Percentiles rank a stretch among this genome's conserved stretches.
These are phyloP conservation scores for Labia minor DNA, from an alignment of 2,888 invertebrate species.

Conservation along the genomic window DNA sequence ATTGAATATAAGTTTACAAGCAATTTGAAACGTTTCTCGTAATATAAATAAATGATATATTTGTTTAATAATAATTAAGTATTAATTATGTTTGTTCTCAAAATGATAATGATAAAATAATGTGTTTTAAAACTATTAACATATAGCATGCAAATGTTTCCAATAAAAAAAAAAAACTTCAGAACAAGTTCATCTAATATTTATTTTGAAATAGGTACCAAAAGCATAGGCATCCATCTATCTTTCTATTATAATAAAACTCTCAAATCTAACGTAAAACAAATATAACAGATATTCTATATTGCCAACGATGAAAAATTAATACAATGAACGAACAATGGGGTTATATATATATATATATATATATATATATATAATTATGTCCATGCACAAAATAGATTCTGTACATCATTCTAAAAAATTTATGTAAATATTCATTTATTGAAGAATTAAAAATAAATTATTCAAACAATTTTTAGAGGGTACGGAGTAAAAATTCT, in stretches of 20 bases:
- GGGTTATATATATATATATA: too few relatives aligned
- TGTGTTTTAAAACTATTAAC: too few relatives aligned
- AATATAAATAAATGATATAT: too few relatives aligned
- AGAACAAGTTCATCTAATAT: neutral
- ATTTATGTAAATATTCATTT: neutral
- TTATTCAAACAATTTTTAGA: neutral
- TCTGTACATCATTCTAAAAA: constrained; percentile 1
- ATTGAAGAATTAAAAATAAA: neutral
- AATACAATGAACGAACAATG: neutral
- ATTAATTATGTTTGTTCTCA: neutral
- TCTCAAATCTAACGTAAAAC: neutral
- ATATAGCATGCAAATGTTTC: neutral
- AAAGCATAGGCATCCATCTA: neutral
- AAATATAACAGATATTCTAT: neutral
- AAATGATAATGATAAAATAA: too few relatives aligned
- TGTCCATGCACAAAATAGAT: constrained; percentile 13
- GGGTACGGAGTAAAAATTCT: neutral
- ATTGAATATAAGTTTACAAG: too few relatives aligned
- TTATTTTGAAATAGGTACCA: neutral
- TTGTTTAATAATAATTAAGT: too few relatives aligned
- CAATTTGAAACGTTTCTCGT: too few relatives aligned
- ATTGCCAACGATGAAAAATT: neutral
- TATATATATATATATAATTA: neutral
- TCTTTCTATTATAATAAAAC: too few relatives aligned
- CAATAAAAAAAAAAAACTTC: neutral